Evolutionary conservation across 2,797 vertebrate genomes (phyloP).

Genomic region (Lerista edwardsae): DNA sequence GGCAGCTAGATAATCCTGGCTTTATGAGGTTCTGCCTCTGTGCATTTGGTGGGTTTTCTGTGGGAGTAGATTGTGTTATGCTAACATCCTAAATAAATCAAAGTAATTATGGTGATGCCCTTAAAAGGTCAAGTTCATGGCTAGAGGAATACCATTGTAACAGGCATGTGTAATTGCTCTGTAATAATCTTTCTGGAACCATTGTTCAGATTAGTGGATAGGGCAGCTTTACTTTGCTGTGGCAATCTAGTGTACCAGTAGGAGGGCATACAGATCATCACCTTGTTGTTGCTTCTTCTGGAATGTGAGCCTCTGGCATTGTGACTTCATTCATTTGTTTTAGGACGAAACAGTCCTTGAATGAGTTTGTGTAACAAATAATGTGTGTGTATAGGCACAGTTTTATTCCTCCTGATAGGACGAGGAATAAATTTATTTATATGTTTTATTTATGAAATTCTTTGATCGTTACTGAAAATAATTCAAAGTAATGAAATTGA

Average conservation of each 20-base stretch:
- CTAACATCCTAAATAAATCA: not conserved
- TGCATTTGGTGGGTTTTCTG: slow-evolving; percentile 7
- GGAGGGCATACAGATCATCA: not conserved
- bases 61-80: not conserved
- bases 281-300: not conserved
- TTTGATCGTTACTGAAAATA: not conserved
- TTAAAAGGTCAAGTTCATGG: not conserved
- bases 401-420: not conserved
- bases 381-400: not conserved
- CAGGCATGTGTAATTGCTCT: not conserved
- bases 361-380: too few species aligned
- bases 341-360: not conserved
- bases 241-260: not conserved
- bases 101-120: not conserved
- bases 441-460: not conserved
- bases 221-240: not conserved
- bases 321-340: not conserved
- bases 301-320: not conserved
- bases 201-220: not conserved
- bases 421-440: too few species aligned
- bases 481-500: not conserved
- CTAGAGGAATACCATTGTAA: not conserved
- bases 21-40: not conserved
- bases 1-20: not conserved
- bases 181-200: not conserved